These are phyloP conservation scores for Physella acuta DNA, from an alignment of 1,140 invertebrate species.

Conservation along the genomic window DNA sequence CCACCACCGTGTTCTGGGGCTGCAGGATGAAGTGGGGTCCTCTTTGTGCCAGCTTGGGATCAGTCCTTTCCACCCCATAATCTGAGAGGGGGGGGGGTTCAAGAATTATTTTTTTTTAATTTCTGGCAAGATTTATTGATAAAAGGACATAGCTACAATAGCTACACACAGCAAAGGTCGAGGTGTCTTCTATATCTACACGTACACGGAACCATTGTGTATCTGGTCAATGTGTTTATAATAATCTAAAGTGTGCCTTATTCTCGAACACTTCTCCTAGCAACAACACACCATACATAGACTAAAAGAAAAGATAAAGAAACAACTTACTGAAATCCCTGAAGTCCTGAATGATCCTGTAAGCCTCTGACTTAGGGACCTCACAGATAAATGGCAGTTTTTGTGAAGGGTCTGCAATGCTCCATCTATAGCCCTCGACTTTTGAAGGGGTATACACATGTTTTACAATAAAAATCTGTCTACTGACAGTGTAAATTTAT, in stretches of 20 bases:
- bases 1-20: conserved; percentile 36
- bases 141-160: background rate
- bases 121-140: background rate
- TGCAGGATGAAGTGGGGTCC: conserved; percentile 36
- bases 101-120: background rate
- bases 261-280: background rate
- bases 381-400: conserved; percentile 37
- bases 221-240: background rate
- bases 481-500: too few species aligned
- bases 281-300: background rate
- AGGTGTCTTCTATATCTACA: background rate
- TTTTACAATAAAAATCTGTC: too few species aligned
- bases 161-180: background rate
- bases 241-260: background rate
- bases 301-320: background rate
- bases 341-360: conserved; percentile 31
- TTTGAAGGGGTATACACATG: too few species aligned
- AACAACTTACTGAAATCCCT: conserved; percentile 35
- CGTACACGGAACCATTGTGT: background rate
- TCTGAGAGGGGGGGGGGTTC: too few species aligned
- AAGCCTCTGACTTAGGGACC: conserved; percentile 31
- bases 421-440: conserved; percentile 32
- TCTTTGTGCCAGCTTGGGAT: conserved; percentile 21
- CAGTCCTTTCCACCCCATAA: conserved; percentile 25
- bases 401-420: conserved; percentile 1